A percentile compares a stretch with the other conserved stretches of the same genome.
Evolutionary conservation across 2,888 invertebrate genomes (phyloP).

Genomic region (Polydrusus tereticollis): DNA sequence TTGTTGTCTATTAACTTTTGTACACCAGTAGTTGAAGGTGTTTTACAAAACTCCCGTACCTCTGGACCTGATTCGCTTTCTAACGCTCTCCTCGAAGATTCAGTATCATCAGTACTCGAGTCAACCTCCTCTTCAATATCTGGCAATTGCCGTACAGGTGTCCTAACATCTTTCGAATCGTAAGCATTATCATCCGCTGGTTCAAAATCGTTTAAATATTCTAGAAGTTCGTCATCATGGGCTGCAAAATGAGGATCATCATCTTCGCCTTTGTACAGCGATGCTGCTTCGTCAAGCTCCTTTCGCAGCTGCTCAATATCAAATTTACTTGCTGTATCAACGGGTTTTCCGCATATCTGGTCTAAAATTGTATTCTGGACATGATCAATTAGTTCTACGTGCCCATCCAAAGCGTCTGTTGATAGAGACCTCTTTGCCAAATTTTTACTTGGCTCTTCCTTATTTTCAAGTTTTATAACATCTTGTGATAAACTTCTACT

Average conservation of each 20-base stretch:
- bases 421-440: slow-evolving; percentile 17
- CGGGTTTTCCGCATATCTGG: slow-evolving; percentile 53
- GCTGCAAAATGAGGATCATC: neutral
- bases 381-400: slow-evolving; percentile 52
- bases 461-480: slow-evolving; percentile 8
- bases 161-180: slow-evolving; percentile 21
- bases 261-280: slow-evolving; percentile 38
- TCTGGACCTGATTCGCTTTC: neutral
- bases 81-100: neutral
- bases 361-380: slow-evolving; percentile 54
- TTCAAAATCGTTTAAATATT: slow-evolving; percentile 47
- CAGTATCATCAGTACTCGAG: slow-evolving; percentile 32
- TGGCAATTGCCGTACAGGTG: slow-evolving; percentile 42
- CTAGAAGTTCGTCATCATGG: slow-evolving; percentile 34
- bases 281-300: slow-evolving; percentile 49
- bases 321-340: slow-evolving; percentile 40
- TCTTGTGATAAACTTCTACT: neutral
- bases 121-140: slow-evolving; percentile 50
- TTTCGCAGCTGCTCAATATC: slow-evolving; percentile 49
- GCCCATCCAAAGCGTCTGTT: slow-evolving; percentile 47
- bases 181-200: slow-evolving; percentile 27
- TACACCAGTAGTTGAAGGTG: neutral
- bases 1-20: slow-evolving; percentile 38
- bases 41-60: slow-evolving; percentile 15
- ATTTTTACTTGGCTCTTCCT: slow-evolving; percentile 5